Evolutionary conservation across 37 sponge, comb jelly and placozoan genomes (phyloP), one percentile per base, ranked within the genome.

Genomic region (Lycopodina hypogea): DNA sequence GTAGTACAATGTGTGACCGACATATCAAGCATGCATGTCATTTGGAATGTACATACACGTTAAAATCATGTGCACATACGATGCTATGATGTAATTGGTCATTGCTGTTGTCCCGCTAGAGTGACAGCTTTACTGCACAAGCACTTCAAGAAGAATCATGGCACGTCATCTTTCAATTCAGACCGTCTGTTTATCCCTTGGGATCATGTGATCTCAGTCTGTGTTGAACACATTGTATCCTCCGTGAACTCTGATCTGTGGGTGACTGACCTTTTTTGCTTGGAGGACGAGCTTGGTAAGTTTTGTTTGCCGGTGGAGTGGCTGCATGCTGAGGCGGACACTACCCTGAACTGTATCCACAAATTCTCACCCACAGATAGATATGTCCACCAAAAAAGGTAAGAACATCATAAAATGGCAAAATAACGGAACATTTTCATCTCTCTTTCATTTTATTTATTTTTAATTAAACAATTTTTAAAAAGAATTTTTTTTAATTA

Each of bases 201-300:
- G 89, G 76, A 72, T 52, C 74, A 89, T 41, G 75, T 89, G 69
- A 75, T 89, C 48, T 40, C 75, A 0, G 73, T 64, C 18, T 68
- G 74, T 83, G 69, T 64, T 22, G 78, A 84, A 39, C 76, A 89
- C 80, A 79, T 79, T 4, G 1, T 85, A 21, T 42, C 74, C 1
- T 32, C 26, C 14, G 18, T 78, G 33, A 36, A 32, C 42, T 63
- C 74, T 57, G 74, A 79, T 24, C 67, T 67, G 6, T 85, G 80
- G 79, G 63, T 79, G 33, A 67, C 41, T 35, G 14, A 40, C 52
- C 52, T 74, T 33, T 45, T 67, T 56, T 53, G 28, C 40, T 42
- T 57, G 3, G 12, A 57, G 12, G 41, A 69, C 40, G 70, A 4
- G 22, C 28, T 19, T 38, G 42, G 7, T 21, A 41, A 52, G 33